phyloP scores from a whole-genome alignment of 1,140 invertebrate genomes.

The Listronotus bonariensis region DNA sequence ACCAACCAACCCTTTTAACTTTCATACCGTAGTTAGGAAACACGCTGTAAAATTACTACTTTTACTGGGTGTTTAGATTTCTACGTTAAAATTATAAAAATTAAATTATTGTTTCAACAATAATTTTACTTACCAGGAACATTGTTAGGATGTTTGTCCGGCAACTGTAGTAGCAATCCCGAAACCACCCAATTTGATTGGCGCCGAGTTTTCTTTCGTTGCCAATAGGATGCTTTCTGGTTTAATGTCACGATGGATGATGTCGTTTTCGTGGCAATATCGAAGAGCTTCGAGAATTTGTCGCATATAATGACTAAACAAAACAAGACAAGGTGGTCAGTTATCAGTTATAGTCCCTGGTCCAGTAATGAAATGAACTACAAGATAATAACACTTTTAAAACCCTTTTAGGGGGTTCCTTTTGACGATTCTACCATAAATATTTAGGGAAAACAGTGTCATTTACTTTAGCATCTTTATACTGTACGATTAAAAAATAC shows the following conservation, averaged over 20 bases:
- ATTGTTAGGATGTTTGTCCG: constrained; percentile 73
- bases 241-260: constrained; percentile 94
- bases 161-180: constrained; percentile 92
- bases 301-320: constrained; percentile 93
- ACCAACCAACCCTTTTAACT: too few relatives aligned
- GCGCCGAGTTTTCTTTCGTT: constrained; percentile 95
- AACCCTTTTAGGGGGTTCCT: background rate
- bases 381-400: background rate
- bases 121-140: constrained; percentile 59
- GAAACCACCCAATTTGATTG: constrained; percentile 97
- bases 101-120: too few relatives aligned
- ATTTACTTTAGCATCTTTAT: too few relatives aligned
- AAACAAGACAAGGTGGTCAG: constrained; percentile 25
- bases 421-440: too few relatives aligned
- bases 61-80: too few relatives aligned
- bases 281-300: constrained; percentile 93
- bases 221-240: constrained; percentile 94
- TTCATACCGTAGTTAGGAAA: too few relatives aligned
- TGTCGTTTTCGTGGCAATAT: constrained; percentile 97
- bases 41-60: too few relatives aligned
- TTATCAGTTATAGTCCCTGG: too few relatives aligned
- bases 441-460: too few relatives aligned
- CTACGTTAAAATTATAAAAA: too few relatives aligned
- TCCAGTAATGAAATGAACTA: too few relatives aligned
- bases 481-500: too few relatives aligned